Percentiles rank a stretch among this genome's conserved stretches.
Evolutionary conservation across 2,113 vertebrate species (phyloP).

Genomic region (Axis porcinus): DNA sequence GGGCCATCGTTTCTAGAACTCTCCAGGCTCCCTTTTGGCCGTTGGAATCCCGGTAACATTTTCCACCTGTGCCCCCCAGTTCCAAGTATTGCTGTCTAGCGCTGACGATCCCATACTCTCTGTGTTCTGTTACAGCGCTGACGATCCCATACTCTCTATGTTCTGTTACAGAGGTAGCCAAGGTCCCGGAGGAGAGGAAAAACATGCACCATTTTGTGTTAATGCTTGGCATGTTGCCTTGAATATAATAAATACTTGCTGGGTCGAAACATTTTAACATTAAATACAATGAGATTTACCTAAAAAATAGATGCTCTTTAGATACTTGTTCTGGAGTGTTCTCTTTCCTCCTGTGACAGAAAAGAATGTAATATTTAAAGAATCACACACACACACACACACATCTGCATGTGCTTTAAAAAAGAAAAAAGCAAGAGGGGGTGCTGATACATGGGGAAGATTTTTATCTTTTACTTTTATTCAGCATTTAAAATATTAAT

Average conservation of each 20-base stretch:
- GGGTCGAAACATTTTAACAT: neutral
- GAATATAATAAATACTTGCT: neutral
- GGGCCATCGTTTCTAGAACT: neutral
- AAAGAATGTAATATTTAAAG: neutral
- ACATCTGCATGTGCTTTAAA: neutral
- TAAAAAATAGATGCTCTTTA: neutral
- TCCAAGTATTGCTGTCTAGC: neutral
- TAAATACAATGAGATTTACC: neutral
- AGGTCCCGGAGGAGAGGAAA: neutral
- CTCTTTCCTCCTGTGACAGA: neutral
- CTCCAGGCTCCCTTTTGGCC: neutral
- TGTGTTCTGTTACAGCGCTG: neutral
- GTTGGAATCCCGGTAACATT: neutral
- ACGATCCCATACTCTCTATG: neutral
- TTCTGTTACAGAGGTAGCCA: neutral
- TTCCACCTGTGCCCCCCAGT: neutral
- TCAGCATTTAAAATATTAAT: neutral
- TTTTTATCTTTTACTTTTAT: conserved; percentile 14
- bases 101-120: neutral
- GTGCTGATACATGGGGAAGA: neutral
- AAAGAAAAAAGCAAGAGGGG: neutral
- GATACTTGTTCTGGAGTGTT: neutral
- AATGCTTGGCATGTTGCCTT: neutral
- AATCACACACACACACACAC: neutral
- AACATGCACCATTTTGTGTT: neutral